Evolutionary conservation across 1,140 invertebrate species (phyloP), one percentile per base, ranked within the genome.

Genomic region (Apis cerana): DNA sequence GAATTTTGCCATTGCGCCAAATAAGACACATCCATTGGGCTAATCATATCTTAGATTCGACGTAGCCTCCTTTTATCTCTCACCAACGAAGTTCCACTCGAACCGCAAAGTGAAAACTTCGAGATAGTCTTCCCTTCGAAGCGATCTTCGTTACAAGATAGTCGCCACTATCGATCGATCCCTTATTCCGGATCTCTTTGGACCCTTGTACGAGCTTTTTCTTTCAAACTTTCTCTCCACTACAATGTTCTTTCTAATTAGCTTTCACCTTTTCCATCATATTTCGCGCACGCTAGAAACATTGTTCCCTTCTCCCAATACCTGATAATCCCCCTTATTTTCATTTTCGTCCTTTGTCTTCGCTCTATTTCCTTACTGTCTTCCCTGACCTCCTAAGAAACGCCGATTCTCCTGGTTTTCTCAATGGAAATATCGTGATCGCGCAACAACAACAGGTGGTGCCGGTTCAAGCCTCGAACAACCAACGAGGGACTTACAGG

Each of bases 401-500:
- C 15, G 23, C 62, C 75, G 52, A 54, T 64, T 33, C 17, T 15
- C 27, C 15, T 33, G 62, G 27, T 23, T 43, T 43, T 64, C 21
- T 70, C 62, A 19, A 68, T 58, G n/a, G 58, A 69, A 78, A 74
- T 58, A 56, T 84, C 81, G 76, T 64, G 62, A 76, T 87, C 68
- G 69, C 76, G 72, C 86, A 80, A 86, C 78, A 75, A 82, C 84
- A 85, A 85, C 74, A 77, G 86, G 56, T 74, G 76, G 67, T 86
- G 21, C 19, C 59, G 74, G 59, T 62, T 50, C 78, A 52, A 85
- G 54, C 76, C 76, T 76, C 84, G 86, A 77, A 83, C 59, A 75
- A 59, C 65, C 59, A 79, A 89, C 87, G 89, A 92, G 89, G 91
- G 92, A 91, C 90, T 92, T 91, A 90, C 86, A 90, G 90, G 91